Evolutionary conservation across 2,113 vertebrate species (phyloP).

Genomic region (Boulengeromyrus knoepffleri): DNA sequence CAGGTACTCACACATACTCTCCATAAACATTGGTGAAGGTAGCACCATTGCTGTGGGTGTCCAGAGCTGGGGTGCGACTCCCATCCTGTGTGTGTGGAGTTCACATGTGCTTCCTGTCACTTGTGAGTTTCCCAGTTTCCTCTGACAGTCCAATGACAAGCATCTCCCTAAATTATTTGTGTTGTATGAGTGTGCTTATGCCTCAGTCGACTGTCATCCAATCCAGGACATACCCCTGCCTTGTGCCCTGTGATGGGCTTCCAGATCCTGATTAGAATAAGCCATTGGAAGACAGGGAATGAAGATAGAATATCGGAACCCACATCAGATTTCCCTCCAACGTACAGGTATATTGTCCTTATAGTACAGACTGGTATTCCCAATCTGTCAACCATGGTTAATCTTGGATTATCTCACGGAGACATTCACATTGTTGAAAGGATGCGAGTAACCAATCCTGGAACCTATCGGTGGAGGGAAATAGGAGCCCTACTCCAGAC

Average conservation of each 20-base stretch:
- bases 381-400: not conserved
- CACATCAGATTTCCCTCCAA: not conserved
- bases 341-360: not conserved
- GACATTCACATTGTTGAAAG: not conserved
- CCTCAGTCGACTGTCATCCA: not conserved
- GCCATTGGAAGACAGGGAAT: not conserved
- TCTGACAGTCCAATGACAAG: not conserved
- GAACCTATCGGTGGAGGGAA: not conserved
- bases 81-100: not conserved
- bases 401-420: not conserved
- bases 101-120: not conserved
- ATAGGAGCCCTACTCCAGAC: not conserved
- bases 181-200: not conserved
- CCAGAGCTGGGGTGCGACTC: not conserved
- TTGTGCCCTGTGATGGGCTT: not conserved
- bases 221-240: not conserved
- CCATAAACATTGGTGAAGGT: not conserved
- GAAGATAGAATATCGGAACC: not conserved
- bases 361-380: not conserved
- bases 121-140: not conserved
- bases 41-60: not conserved
- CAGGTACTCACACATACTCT: not conserved
- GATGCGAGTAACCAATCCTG: not conserved
- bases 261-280: not conserved
- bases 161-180: not conserved